phyloP scores from a whole-genome alignment of 1,140 invertebrate species.

The Drosophila truncata region DNA sequence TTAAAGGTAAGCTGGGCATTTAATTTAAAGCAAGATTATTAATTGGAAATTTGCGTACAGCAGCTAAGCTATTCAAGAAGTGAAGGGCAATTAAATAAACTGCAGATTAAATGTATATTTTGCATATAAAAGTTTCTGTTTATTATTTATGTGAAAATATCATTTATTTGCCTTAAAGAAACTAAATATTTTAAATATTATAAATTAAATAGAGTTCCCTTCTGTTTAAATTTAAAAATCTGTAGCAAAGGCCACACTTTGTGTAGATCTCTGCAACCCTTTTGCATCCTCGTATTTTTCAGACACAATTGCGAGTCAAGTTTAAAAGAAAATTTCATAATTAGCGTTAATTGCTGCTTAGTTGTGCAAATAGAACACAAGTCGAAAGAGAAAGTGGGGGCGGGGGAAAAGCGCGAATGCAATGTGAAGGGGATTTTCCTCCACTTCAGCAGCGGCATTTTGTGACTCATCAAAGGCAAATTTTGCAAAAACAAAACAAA shows the following conservation, averaged over 20 bases:
- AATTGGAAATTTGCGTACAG: neutral
- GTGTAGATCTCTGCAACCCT: neutral
- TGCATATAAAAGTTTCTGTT: neutral
- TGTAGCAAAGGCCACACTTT: neutral
- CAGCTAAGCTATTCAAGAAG: neutral
- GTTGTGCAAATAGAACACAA: conserved; percentile 60
- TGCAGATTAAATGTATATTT: neutral
- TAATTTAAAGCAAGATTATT: neutral
- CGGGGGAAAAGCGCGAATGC: conserved; percentile 1
- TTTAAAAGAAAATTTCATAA: conserved; percentile 57
- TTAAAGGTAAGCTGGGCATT: neutral
- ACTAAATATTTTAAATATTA: neutral
- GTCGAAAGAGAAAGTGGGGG: conserved; percentile 42
- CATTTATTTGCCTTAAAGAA: neutral
- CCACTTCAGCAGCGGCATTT: conserved; percentile 32
- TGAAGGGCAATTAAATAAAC: neutral
- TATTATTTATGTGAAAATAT: neutral
- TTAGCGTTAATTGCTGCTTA: conserved; percentile 62
- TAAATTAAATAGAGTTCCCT: neutral
- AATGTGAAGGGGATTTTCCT: conserved; percentile 18
- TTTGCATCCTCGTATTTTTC: neutral
- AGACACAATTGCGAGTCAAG: conserved; percentile 32
- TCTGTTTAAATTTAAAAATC: neutral
- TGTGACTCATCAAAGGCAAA: conserved; percentile 56
- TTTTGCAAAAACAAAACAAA: conserved; percentile 22